phyloP scores from a whole-genome alignment of 2,888 invertebrate species.

The Ectemnius lituratus region DNA sequence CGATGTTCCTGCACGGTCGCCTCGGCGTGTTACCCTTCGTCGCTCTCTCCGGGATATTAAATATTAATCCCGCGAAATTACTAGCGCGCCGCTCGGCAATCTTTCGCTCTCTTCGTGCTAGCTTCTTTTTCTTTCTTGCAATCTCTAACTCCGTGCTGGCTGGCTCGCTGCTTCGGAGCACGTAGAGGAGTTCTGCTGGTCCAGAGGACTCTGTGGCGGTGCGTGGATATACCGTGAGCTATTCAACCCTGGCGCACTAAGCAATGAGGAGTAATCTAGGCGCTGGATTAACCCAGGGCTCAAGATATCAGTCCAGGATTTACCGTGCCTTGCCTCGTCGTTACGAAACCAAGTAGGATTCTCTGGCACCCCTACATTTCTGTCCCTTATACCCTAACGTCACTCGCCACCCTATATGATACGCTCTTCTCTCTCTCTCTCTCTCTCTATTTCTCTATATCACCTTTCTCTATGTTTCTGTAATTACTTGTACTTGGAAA shows the following conservation, averaged over 20 bases:
- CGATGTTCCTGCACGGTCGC: slow-evolving; percentile 37
- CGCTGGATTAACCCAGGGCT: slow-evolving; percentile 73
- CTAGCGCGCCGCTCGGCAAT: slow-evolving; percentile 66
- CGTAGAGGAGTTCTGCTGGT: slow-evolving; percentile 27
- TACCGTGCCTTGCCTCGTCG: slow-evolving; percentile 61
- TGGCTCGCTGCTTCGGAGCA: slow-evolving; percentile 26
- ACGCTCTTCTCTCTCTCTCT: background rate
- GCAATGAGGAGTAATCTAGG: slow-evolving; percentile 75
- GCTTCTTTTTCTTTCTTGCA: slow-evolving; percentile 65
- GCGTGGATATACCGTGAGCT: slow-evolving; percentile 13
- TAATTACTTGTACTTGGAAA: no score
- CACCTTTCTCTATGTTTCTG: no score
- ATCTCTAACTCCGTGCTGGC: slow-evolving; percentile 63
- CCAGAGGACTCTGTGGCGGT: background rate
- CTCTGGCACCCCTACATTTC: slow-evolving; percentile 39
- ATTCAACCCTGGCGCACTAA: slow-evolving; percentile 52
- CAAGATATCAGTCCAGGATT: slow-evolving; percentile 74
- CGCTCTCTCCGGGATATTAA: slow-evolving; percentile 72
- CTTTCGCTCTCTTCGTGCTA: slow-evolving; percentile 54
- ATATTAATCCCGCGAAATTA: slow-evolving; percentile 77
- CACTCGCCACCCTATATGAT: slow-evolving; percentile 14
- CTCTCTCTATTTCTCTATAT: no score
- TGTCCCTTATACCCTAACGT: slow-evolving; percentile 21
- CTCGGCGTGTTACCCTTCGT: slow-evolving; percentile 32
- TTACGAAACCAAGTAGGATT: slow-evolving; percentile 52